phyloP scores from a whole-genome alignment of 2,888 invertebrate species.

The Leptinotarsa rubiginosa region DNA sequence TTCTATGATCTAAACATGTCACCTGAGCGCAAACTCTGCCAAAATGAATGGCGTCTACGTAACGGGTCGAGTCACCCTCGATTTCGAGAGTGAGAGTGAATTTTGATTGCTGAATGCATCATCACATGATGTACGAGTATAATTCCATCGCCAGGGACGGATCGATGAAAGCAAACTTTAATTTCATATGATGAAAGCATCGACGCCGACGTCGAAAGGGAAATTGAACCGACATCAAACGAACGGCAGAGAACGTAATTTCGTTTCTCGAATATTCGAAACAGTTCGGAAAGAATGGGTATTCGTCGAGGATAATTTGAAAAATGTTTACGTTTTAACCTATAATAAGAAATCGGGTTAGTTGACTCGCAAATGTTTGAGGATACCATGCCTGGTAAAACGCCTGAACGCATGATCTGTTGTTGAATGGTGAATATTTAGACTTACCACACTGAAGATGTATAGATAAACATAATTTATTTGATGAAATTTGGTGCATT shows the following conservation, averaged over 20 bases:
- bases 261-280: background rate
- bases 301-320: background rate
- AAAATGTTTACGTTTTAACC: background rate
- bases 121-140: background rate
- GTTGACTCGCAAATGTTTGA: too few relatives aligned
- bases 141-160: conserved; percentile 4
- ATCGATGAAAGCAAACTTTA: conserved; percentile 14
- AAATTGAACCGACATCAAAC: conserved; percentile 10
- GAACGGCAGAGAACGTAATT: background rate
- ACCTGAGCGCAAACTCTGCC: background rate
- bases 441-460: too few relatives aligned
- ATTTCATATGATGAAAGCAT: conserved; percentile 4
- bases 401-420: too few relatives aligned
- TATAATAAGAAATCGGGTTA: too few relatives aligned
- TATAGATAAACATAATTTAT: too few relatives aligned
- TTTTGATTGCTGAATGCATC: too few relatives aligned
- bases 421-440: too few relatives aligned
- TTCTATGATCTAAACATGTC: background rate
- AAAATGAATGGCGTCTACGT: background rate
- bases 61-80: background rate
- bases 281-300: background rate
- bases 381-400: too few relatives aligned
- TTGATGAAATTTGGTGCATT: too few relatives aligned
- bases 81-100: background rate
- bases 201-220: background rate